phyloP scores from a whole-genome alignment of 2,797 vertebrate species.

The Heterohyrax brucei region DNA sequence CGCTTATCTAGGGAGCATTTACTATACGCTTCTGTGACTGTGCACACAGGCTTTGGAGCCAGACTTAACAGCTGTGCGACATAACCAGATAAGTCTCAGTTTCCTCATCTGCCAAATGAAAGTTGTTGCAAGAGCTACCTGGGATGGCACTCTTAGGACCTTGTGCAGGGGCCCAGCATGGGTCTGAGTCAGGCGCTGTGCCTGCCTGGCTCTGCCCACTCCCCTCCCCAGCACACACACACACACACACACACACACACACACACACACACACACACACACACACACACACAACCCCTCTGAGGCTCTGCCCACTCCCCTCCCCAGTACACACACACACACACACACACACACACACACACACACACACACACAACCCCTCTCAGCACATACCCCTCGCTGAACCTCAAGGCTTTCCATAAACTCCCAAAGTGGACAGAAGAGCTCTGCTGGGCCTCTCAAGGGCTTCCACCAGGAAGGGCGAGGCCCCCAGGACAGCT shows the following conservation, averaged over 20 bases:
- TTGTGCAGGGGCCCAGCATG: not conserved
- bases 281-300: not conserved
- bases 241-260: too few species aligned
- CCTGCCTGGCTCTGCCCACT: not conserved
- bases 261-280: not conserved
- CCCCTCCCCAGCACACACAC: not conserved
- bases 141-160: not conserved
- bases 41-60: not conserved
- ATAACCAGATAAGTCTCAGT: not conserved
- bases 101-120: not conserved
- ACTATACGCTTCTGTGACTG: accelerated
- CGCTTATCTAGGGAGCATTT: not conserved
- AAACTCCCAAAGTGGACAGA: conserved; percentile 72
- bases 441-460: not conserved
- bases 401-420: not conserved
- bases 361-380: not conserved
- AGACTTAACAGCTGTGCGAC: not conserved
- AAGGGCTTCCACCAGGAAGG: conserved; percentile 31
- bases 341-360: not conserved
- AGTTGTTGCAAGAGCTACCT: not conserved
- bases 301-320: not conserved
- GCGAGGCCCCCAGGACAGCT: conserved; percentile 30
- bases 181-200: not conserved
- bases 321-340: not conserved
- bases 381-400: too few species aligned